Percentiles rank a stretch among this genome's conserved stretches.
phyloP scores from a whole-genome alignment of 2,888 invertebrate species.

The Hemaris fuciformis region DNA sequence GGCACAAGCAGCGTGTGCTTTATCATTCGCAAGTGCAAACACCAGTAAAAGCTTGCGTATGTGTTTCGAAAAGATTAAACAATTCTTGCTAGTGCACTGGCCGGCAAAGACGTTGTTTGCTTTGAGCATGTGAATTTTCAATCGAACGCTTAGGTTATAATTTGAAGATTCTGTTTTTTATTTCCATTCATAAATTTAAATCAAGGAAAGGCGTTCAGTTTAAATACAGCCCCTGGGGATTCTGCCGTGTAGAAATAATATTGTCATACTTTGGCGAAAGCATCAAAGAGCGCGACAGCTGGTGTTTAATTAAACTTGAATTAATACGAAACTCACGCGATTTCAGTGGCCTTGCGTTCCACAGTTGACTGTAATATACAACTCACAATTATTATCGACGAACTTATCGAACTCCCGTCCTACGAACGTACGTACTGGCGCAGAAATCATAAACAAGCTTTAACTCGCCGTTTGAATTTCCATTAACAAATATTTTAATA shows the following conservation, averaged over 20 bases:
- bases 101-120: slow-evolving; percentile 30
- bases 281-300: slow-evolving; percentile 24
- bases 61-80: slow-evolving; percentile 52
- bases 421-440: neutral
- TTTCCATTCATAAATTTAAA: neutral
- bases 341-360: slow-evolving; percentile 27
- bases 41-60: slow-evolving; percentile 52
- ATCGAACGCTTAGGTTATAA: slow-evolving; percentile 23
- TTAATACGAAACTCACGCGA: slow-evolving; percentile 23
- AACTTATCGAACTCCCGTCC: slow-evolving; percentile 4
- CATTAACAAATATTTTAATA: slow-evolving; percentile 23
- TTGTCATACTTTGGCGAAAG: slow-evolving; percentile 26
- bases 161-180: slow-evolving; percentile 20
- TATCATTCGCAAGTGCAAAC: slow-evolving; percentile 67
- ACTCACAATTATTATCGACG: slow-evolving; percentile 8
- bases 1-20: slow-evolving; percentile 52
- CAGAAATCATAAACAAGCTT: slow-evolving; percentile 4
- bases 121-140: slow-evolving; percentile 29
- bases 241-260: neutral
- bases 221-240: neutral
- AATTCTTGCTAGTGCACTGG: slow-evolving; percentile 40
- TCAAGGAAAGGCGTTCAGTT: neutral
- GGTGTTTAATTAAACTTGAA: slow-evolving; percentile 24
- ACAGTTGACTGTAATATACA: slow-evolving; percentile 26
- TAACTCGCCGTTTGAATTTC: neutral